These are phyloP conservation scores for Spisula solida DNA, from an alignment of 2,888 invertebrate species.

Conservation along the genomic window DNA sequence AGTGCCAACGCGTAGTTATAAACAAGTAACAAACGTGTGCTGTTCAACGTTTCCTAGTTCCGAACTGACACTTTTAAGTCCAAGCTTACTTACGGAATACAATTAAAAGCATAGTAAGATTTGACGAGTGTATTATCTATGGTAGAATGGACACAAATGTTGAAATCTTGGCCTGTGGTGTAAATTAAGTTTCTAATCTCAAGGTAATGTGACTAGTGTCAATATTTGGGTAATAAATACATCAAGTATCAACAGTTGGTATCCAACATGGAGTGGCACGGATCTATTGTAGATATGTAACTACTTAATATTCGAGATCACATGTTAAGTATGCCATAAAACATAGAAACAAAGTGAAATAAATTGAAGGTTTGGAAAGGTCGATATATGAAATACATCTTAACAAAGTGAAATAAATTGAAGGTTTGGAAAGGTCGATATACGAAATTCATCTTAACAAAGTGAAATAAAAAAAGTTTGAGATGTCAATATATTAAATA, in stretches of 20 bases:
- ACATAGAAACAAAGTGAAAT: background rate
- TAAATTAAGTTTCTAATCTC: background rate
- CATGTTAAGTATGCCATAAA: constrained; percentile 13
- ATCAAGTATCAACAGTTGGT: constrained; percentile 10
- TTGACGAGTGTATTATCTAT: background rate
- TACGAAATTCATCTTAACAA: background rate
- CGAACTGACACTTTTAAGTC: background rate
- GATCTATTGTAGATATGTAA: background rate
- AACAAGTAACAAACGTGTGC: background rate
- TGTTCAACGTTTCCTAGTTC: background rate
- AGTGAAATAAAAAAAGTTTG: background rate
- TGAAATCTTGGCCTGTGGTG: background rate
- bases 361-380: background rate
- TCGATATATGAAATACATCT: background rate
- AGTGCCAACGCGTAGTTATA: background rate
- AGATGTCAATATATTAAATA: background rate
- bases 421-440: background rate
- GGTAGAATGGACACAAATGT: background rate
- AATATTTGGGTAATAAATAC: constrained; percentile 14
- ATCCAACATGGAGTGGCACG: background rate
- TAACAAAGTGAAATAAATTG: background rate
- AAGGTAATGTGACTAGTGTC: background rate
- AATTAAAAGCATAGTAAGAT: background rate
- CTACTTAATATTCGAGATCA: background rate
- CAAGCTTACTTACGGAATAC: background rate